Evolutionary conservation across 1,140 invertebrate genomes (phyloP).

Genomic region (Sycophila sp.): DNA sequence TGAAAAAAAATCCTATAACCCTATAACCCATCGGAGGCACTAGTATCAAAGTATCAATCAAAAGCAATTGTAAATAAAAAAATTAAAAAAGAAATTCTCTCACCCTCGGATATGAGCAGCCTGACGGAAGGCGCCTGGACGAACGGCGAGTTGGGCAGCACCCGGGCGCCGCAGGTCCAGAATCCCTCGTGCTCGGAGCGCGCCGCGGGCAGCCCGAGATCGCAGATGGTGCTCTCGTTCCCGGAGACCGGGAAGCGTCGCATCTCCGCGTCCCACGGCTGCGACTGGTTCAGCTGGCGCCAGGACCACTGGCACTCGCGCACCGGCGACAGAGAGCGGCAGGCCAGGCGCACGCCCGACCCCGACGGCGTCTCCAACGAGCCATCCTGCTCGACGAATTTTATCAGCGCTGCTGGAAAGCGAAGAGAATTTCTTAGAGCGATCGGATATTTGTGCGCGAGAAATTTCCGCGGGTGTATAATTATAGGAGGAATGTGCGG

Average conservation of each 20-base stretch:
- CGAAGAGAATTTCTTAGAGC: too few relatives aligned
- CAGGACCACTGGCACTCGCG: slow-evolving; percentile 64
- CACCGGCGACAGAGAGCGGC: slow-evolving; percentile 52
- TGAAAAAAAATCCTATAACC: too few relatives aligned
- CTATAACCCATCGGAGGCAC: too few relatives aligned
- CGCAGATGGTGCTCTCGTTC: slow-evolving; percentile 58
- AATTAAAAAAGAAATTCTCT: not conserved
- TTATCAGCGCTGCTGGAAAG: slow-evolving; percentile 37
- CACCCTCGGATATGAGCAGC: slow-evolving; percentile 61
- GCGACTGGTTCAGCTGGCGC: slow-evolving; percentile 60
- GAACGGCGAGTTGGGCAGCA: slow-evolving; percentile 52
- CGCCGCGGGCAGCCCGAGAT: slow-evolving; percentile 60
- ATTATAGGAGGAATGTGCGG: too few relatives aligned
- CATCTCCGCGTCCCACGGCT: slow-evolving; percentile 59
- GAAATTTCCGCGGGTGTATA: too few relatives aligned
- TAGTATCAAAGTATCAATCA: too few relatives aligned
- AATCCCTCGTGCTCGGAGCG: slow-evolving; percentile 61
- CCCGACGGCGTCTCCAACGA: slow-evolving; percentile 54
- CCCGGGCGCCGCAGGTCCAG: slow-evolving; percentile 61
- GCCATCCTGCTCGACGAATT: slow-evolving; percentile 47
- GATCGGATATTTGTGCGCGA: too few relatives aligned
- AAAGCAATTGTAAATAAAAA: too few relatives aligned
- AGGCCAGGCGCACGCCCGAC: slow-evolving; percentile 57
- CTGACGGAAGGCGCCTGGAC: slow-evolving; percentile 51
- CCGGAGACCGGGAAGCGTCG: slow-evolving; percentile 61